phyloP scores from a whole-genome alignment of 2,888 invertebrate species.

The Hipparchia semele region DNA sequence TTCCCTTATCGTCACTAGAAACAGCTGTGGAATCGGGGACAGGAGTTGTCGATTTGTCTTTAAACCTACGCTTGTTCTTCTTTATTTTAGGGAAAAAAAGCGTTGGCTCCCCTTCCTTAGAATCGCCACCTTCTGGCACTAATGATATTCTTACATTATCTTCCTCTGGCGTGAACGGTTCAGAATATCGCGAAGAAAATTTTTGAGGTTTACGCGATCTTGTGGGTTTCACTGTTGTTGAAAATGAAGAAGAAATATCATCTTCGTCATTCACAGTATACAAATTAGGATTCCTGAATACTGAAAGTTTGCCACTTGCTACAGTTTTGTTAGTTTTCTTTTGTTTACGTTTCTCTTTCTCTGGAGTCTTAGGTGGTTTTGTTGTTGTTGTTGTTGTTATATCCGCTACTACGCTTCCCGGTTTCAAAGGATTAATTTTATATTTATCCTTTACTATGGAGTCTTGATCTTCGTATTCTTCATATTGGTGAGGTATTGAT shows the following conservation, averaged over 20 bases:
- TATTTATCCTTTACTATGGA: conserved; percentile 58
- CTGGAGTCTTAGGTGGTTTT: conserved; percentile 35
- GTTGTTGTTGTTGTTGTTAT: conserved; percentile 43
- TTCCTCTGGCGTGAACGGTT: conserved; percentile 41
- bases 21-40: conserved; percentile 29
- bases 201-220: conserved; percentile 35
- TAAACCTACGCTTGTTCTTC: conserved; percentile 56
- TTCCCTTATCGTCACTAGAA: conserved; percentile 30
- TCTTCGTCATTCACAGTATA: conserved; percentile 60
- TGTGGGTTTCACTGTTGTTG: conserved; percentile 27
- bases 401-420: conserved; percentile 38
- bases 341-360: conserved; percentile 35
- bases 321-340: conserved; percentile 46
- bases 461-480: conserved; percentile 62
- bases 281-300: conserved; percentile 66
- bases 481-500: conserved; percentile 54
- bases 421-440: conserved; percentile 46
- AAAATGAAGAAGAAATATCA: conserved; percentile 44
- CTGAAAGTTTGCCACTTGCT: conserved; percentile 61
- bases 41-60: conserved; percentile 40
- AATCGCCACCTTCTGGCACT: conserved; percentile 55
- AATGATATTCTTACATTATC: conserved; percentile 63
- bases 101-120: conserved; percentile 63
- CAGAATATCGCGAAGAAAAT: conserved; percentile 52
- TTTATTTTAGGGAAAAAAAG: conserved; percentile 66